A percentile compares a stretch with the other conserved stretches of the same genome.
These are phyloP conservation scores for Salvator merianae DNA, from an alignment of 2,113 vertebrate species.

Conservation along the genomic window DNA sequence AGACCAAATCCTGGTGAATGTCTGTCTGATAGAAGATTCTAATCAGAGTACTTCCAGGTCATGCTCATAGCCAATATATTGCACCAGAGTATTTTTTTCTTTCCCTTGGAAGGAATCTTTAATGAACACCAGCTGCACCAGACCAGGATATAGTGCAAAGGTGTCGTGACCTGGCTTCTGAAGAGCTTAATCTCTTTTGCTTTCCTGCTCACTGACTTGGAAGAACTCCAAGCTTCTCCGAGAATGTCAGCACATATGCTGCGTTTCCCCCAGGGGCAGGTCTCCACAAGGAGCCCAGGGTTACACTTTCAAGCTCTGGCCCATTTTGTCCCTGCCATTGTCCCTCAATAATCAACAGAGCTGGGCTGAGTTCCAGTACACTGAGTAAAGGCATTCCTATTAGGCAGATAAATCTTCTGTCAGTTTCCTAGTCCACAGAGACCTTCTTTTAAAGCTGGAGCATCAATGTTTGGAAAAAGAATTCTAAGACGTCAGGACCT, in stretches of 20 bases:
- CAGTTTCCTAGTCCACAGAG: slow-evolving; percentile 59
- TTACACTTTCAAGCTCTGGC: not conserved
- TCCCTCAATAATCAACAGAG: slow-evolving; percentile 44
- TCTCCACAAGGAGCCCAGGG: not conserved
- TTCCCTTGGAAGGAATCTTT: not conserved
- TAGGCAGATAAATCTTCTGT: slow-evolving; percentile 51
- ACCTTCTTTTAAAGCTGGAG: slow-evolving; percentile 62
- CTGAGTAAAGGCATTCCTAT: slow-evolving; percentile 57
- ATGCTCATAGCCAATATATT: not conserved
- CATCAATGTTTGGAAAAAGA: slow-evolving; percentile 56
- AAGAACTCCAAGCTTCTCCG: not conserved
- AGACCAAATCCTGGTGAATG: not conserved
- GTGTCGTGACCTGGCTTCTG: not conserved
- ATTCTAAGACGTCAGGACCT: slow-evolving; percentile 26
- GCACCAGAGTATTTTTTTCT: not conserved
- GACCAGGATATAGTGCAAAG: not conserved
- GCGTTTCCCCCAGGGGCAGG: fast-evolving
- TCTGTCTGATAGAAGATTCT: not conserved
- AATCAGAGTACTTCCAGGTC: not conserved
- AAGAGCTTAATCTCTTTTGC: not conserved
- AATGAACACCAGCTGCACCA: not conserved
- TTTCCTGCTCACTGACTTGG: not conserved
- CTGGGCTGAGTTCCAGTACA: slow-evolving; percentile 66
- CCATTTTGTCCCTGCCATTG: slow-evolving; percentile 29
- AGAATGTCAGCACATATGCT: not conserved